Conservation (phyloP, 2,888 invertebrate species). For the Ophraella communa region DNA sequence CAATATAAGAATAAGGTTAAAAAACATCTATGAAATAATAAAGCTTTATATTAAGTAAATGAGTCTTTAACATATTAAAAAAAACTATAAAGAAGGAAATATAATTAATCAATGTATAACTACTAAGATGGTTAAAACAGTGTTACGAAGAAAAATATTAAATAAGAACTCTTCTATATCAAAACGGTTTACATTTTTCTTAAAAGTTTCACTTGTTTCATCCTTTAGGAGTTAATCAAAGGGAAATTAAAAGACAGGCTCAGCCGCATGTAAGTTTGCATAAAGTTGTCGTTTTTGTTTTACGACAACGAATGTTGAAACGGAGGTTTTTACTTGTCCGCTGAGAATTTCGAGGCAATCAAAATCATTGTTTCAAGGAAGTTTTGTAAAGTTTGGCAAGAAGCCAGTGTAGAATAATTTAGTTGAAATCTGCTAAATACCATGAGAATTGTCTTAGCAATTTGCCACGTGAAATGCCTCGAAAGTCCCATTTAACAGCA, state of each 20-base stretch:
- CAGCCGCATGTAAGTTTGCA: slow-evolving; percentile 44
- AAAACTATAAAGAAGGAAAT: too few species aligned
- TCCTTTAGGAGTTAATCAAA: slow-evolving; percentile 18
- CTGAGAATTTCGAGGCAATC: slow-evolving; percentile 51
- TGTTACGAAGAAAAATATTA: not conserved
- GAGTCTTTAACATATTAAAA: too few species aligned
- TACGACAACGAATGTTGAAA: slow-evolving; percentile 40
- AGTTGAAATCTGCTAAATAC: slow-evolving; percentile 55
- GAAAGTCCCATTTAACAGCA: slow-evolving; percentile 40
- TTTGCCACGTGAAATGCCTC: slow-evolving; percentile 46
- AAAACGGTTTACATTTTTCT: too few species aligned
- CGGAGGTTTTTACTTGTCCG: slow-evolving; percentile 49
- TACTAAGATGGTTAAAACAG: not conserved
- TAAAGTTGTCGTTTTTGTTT: slow-evolving; percentile 50
- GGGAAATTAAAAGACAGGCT: slow-evolving; percentile 23
- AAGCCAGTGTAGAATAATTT: slow-evolving; percentile 52
- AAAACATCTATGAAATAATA: too few species aligned
- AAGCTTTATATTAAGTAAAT: too few species aligned
- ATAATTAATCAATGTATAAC: too few species aligned
- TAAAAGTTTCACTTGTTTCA: not conserved
- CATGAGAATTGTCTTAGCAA: slow-evolving; percentile 53
- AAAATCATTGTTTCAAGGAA: slow-evolving; percentile 54
- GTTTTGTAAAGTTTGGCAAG: slow-evolving; percentile 46
- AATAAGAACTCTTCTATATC: not conserved
- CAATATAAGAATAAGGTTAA: too few species aligned